Conservation (phyloP, 2,113 vertebrate species). For the Leucosticte australis region DNA sequence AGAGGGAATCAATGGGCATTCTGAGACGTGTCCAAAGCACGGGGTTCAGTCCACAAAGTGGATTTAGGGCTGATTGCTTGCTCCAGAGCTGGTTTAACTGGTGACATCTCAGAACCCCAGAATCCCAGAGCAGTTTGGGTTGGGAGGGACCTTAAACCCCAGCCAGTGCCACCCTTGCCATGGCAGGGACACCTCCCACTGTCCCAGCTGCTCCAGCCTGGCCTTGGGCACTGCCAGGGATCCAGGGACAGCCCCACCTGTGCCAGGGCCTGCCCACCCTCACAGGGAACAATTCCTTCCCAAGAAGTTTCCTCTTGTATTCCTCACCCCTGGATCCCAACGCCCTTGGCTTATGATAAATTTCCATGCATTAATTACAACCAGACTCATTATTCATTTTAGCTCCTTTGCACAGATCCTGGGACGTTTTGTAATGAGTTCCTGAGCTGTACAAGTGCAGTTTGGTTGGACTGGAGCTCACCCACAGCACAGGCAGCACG, state of each 20-base stretch:
- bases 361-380: background rate
- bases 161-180: background rate
- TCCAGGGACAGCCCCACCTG: background rate
- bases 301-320: background rate
- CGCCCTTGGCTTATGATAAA: background rate
- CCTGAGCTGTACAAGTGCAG: accelerated
- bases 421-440: background rate
- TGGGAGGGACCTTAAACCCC: accelerated
- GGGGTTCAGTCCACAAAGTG: background rate
- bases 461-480: background rate
- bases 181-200: background rate
- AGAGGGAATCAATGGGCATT: background rate
- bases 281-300: background rate
- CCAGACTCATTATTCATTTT: background rate
- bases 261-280: accelerated
- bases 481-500: accelerated
- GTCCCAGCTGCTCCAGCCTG: background rate
- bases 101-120: background rate
- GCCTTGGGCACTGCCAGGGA: background rate
- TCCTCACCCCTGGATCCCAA: background rate
- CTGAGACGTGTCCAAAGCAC: background rate
- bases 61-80: background rate
- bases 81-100: background rate
- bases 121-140: background rate
- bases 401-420: background rate